Conservation (phyloP, 2,888 invertebrate species). For the Agriotes lineatus region DNA sequence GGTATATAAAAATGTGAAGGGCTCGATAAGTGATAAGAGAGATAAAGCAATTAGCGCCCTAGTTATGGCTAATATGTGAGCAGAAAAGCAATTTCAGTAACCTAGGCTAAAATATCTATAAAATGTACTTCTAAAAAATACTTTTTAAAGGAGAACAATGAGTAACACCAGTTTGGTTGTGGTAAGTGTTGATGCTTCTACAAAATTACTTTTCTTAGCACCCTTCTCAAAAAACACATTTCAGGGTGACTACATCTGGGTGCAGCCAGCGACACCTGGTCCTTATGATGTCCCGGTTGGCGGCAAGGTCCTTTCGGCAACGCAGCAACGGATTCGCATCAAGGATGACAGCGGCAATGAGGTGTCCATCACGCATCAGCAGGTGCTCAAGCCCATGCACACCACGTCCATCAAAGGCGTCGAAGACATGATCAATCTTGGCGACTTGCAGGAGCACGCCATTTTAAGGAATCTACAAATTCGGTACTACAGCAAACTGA, state of each 20-base stretch:
- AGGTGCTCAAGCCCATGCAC: conserved; percentile 81
- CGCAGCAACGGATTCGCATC: conserved; percentile 82
- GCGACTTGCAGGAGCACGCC: conserved; percentile 94
- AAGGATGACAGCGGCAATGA: conserved; percentile 88
- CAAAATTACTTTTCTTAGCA: too few relatives aligned
- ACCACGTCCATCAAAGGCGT: conserved; percentile 84
- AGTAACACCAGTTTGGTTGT: conserved; percentile 2
- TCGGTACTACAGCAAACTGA: conserved; percentile 87
- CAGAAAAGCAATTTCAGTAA: neutral
- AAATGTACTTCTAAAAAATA: neutral
- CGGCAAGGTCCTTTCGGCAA: conserved; percentile 82
- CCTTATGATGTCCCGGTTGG: conserved; percentile 91
- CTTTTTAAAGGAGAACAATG: neutral
- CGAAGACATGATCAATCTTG: conserved; percentile 96
- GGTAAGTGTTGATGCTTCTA: conserved; percentile 5
- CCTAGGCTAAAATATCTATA: neutral
- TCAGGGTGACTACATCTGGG: conserved; percentile 92
- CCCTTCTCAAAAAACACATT: neutral
- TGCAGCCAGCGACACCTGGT: conserved; percentile 76
- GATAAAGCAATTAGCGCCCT: neutral
- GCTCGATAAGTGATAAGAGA: conserved; percentile 7
- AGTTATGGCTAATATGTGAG: neutral
- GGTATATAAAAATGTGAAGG: neutral
- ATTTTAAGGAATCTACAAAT: conserved; percentile 92
- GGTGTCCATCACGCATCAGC: conserved; percentile 70